Conservation (phyloP, 2,113 vertebrate species). For the Cyanistes caeruleus region DNA sequence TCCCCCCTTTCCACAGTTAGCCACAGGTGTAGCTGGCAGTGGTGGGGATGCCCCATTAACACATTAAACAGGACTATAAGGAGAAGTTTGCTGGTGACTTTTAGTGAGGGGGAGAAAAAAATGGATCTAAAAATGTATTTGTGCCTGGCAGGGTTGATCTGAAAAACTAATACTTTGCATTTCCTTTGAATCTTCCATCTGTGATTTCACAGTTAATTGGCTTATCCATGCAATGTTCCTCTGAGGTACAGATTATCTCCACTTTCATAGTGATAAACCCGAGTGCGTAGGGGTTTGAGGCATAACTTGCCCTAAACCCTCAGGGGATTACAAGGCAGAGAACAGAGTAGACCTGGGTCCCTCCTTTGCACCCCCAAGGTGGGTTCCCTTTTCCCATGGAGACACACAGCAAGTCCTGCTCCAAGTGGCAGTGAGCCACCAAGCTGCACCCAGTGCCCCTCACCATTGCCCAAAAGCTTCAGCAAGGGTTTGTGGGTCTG, state of each 20-base stretch:
- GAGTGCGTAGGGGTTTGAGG: not conserved
- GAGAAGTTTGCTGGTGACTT: not conserved
- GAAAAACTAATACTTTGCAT: conserved; percentile 34
- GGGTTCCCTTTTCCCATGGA: not conserved
- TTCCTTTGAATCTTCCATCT: conserved; percentile 53
- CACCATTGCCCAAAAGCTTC: not conserved
- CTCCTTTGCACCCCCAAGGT: not conserved
- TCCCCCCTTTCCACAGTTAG: not conserved
- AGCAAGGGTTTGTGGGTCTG: not conserved
- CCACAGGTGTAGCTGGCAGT: not conserved
- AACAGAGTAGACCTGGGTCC: not conserved
- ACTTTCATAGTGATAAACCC: not conserved
- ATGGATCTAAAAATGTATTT: conserved; percentile 15
- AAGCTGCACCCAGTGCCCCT: fast-evolving
- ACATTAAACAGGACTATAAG: not conserved
- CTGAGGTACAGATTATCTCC: conserved; percentile 42
- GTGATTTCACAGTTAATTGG: conserved; percentile 58
- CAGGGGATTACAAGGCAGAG: not conserved
- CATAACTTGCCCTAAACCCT: not conserved
- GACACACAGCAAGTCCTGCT: not conserved
- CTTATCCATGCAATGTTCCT: conserved; percentile 38
- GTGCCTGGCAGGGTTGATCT: conserved; percentile 13
- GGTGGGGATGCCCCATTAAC: not conserved
- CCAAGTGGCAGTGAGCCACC: fast-evolving
- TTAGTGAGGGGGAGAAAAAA: not conserved